These are phyloP conservation scores for Archegozetes longisetosus DNA, from an alignment of 1,140 invertebrate species.

Conservation along the genomic window DNA sequence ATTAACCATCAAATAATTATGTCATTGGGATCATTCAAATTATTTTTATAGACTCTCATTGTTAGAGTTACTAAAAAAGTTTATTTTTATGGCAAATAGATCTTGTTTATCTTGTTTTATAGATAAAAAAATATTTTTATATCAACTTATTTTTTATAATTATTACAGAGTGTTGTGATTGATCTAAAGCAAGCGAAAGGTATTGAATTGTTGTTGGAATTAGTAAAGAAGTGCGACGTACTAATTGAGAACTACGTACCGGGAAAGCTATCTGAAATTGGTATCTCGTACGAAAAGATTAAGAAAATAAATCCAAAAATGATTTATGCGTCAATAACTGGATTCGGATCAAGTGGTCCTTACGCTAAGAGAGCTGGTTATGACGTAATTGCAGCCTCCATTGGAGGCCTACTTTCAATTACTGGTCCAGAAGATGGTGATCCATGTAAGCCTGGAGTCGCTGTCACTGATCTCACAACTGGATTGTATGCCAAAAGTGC, in stretches of 20 bases:
- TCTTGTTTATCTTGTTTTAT: slow-evolving; percentile 1
- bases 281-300: slow-evolving; percentile 61
- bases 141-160: neutral
- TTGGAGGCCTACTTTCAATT: slow-evolving; percentile 73
- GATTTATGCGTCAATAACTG: slow-evolving; percentile 87
- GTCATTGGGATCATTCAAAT: too few relatives aligned
- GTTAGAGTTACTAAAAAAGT: too few relatives aligned
- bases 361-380: slow-evolving; percentile 73
- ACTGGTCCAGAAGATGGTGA: slow-evolving; percentile 67
- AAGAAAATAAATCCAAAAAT: slow-evolving; percentile 52
- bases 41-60: too few relatives aligned
- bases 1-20: too few relatives aligned
- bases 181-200: slow-evolving; percentile 59
- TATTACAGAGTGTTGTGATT: slow-evolving; percentile 60
- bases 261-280: slow-evolving; percentile 58
- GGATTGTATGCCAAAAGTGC: slow-evolving; percentile 89
- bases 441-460: slow-evolving; percentile 81
- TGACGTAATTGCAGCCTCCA: slow-evolving; percentile 82
- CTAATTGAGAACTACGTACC: slow-evolving; percentile 89
- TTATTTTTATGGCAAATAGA: too few relatives aligned
- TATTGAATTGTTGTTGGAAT: slow-evolving; percentile 48
- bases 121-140: neutral
- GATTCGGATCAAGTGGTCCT: slow-evolving; percentile 67
- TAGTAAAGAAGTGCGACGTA: slow-evolving; percentile 59
- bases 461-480: slow-evolving; percentile 79